Percentiles rank a stretch among this genome's conserved stretches.
phyloP scores from a whole-genome alignment of 2,888 invertebrate species.

The Macrosoma leucophasiata region DNA sequence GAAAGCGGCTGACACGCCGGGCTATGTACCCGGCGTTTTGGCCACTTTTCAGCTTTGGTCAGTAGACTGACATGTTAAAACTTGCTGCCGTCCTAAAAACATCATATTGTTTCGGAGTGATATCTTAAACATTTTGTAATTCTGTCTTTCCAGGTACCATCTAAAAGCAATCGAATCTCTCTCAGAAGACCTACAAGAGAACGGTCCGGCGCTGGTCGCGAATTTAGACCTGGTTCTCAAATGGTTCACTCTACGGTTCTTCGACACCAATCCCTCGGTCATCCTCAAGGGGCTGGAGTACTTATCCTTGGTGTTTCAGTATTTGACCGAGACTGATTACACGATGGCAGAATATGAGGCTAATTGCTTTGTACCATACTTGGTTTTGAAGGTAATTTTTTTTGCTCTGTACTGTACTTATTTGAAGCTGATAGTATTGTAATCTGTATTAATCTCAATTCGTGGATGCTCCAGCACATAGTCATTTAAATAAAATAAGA shows the following conservation, averaged over 20 bases:
- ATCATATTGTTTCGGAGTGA: no score
- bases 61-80: no score
- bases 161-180: constrained; percentile 95
- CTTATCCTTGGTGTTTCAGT: constrained; percentile 86
- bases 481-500: no score
- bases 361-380: constrained; percentile 94
- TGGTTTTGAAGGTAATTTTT: constrained; percentile 87
- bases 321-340: constrained; percentile 87
- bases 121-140: no score
- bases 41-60: no score
- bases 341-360: constrained; percentile 94
- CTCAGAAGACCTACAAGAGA: constrained; percentile 87
- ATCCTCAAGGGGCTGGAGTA: constrained; percentile 97
- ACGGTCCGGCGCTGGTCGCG: constrained; percentile 85
- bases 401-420: constrained; percentile 1
- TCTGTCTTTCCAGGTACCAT: constrained; percentile 81
- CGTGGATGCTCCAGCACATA: no score
- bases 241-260: constrained; percentile 97
- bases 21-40: no score
- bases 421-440: no score
- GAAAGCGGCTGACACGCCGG: no score
- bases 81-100: no score
- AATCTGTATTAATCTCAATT: no score
- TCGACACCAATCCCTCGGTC: constrained; percentile 99
- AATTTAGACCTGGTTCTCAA: constrained; percentile 97